Conservation (phyloP, 2,888 invertebrate genomes). For the Eulithis testata region DNA sequence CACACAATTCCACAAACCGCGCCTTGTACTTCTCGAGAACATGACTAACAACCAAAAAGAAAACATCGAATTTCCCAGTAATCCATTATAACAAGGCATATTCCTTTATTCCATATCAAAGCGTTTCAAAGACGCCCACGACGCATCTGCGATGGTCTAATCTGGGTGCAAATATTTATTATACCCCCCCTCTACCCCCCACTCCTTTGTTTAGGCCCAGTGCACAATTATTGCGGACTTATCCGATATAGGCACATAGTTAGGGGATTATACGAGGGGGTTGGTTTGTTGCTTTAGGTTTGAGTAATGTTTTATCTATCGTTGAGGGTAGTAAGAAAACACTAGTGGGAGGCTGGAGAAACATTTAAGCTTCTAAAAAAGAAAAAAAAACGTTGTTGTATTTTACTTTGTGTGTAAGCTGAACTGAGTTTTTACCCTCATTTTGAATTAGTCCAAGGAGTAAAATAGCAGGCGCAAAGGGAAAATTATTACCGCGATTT, state of each 20-base stretch:
- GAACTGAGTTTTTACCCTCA: too few species aligned
- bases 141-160: slow-evolving; percentile 63
- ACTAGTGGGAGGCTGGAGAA: background rate
- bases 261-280: slow-evolving; percentile 15
- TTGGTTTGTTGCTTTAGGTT: slow-evolving; percentile 8
- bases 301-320: background rate
- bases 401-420: too few species aligned
- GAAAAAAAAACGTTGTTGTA: background rate
- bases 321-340: background rate
- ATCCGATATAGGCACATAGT: slow-evolving; percentile 20
- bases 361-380: background rate
- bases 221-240: slow-evolving; percentile 41
- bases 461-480: too few species aligned
- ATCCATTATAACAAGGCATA: slow-evolving; percentile 46
- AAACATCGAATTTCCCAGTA: slow-evolving; percentile 38
- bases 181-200: slow-evolving; percentile 8
- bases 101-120: slow-evolving; percentile 51
- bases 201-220: slow-evolving; percentile 34
- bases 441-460: too few species aligned
- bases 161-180: slow-evolving; percentile 69
- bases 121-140: slow-evolving; percentile 54
- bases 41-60: slow-evolving; percentile 19
- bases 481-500: too few species aligned
- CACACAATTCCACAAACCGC: background rate
- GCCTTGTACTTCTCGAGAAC: slow-evolving; percentile 5